Evolutionary conservation across 2,113 vertebrate genomes (phyloP), one percentile per base, ranked within the genome.

Genomic region (Salvelinus alpinus): DNA sequence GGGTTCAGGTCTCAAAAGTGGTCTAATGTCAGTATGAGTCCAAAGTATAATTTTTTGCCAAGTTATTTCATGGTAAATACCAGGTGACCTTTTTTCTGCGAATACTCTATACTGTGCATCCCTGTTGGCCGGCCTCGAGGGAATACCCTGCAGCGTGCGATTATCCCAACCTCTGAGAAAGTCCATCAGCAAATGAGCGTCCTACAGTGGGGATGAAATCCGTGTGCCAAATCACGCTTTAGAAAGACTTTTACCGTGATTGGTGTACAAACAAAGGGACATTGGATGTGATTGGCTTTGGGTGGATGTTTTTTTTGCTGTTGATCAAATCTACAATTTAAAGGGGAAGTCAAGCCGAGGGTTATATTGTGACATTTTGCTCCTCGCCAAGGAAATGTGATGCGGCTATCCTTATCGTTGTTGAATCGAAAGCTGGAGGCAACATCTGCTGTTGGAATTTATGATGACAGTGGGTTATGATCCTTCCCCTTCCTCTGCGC

Each of bases 161-260:
- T 57, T 31, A 59, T 57, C 70, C 27, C 51, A 72, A 59, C 31
- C 70, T 38, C 66, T 48, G 31, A 48, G 27, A 72, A 70, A 59
- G 24, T 44, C 27, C 66, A 47, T 51, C 54, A 70, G 38, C 16
- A 1, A n/a, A 70, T 31, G 27, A 66, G 9, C 11, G 47, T 18
- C 57, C 76, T 68, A 59, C 67, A 48, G 31, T 38, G 14, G 24
- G 64, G 48, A 72, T 72, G 70, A 72, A 78, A 78, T 72, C 62
- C 67, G n/a, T 20, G 22, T 20, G 20, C 60, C 31, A 66, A 78
- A 70, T 70, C 51, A 62, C 64, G 51, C 66, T 64, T 78, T 78
- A 22, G 72, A 69, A 78, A 78, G 11, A 78, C 71, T 72, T 69
- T 78, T 78, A 60, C 27, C 70, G 25, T 25, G 57, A 78, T 78